Evolutionary conservation across 2,113 vertebrate species (phyloP).

Genomic region (Callipepla squamata): DNA sequence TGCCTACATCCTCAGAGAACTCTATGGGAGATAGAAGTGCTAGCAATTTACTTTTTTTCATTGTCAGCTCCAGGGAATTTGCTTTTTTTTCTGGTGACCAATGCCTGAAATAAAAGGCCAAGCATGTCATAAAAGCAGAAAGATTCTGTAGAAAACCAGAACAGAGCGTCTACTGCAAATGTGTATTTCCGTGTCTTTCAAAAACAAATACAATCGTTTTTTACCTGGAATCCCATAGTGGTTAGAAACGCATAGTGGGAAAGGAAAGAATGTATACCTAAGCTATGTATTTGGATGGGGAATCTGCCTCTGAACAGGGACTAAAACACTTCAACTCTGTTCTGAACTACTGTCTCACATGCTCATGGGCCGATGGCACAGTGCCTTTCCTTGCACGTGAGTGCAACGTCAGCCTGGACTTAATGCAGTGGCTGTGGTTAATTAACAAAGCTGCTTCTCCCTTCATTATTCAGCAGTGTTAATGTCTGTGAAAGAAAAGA

Average conservation of each 20-base stretch:
- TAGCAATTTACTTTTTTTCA: not conserved
- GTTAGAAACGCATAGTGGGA: not conserved
- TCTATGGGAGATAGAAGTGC: not conserved
- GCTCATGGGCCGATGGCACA: not conserved
- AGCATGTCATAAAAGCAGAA: not conserved
- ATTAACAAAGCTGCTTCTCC: constrained; percentile 41
- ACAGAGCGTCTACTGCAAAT: not conserved
- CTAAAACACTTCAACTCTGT: not conserved
- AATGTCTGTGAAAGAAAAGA: constrained; percentile 19
- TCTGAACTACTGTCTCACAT: not conserved
- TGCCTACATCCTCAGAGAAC: not conserved
- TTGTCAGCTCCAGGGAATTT: not conserved
- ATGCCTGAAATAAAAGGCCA: not conserved
- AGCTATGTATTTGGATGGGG: not conserved
- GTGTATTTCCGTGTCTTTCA: not conserved
- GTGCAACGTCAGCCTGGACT: not conserved
- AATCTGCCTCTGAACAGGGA: not conserved
- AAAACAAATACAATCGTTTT: not conserved
- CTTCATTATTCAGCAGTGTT: not conserved
- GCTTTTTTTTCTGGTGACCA: not conserved
- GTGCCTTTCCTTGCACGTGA: not conserved
- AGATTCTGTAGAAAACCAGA: not conserved
- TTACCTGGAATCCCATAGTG: not conserved
- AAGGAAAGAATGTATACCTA: not conserved
- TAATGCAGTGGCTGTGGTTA: not conserved